Conservation (phyloP, 2,888 invertebrate species). For the Cosmia trapezina region DNA sequence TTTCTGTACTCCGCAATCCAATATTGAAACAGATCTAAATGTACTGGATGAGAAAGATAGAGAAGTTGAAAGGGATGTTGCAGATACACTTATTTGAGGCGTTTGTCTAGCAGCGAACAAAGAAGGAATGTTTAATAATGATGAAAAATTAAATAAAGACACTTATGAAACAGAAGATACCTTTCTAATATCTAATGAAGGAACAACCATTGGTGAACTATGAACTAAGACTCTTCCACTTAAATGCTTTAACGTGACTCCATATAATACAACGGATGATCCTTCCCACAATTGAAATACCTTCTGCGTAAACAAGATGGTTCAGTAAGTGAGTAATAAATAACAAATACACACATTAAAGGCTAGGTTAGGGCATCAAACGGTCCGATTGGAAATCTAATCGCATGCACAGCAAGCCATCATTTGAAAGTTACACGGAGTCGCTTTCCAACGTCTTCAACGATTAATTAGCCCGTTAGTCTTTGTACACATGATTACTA, state of each 20-base stretch:
- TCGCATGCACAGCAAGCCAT: constrained; percentile 67
- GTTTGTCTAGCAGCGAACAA: background rate
- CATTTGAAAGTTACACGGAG: constrained; percentile 72
- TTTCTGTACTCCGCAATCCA: constrained; percentile 9
- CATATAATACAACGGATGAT: background rate
- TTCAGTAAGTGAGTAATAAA: constrained; percentile 47
- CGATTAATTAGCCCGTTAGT: constrained; percentile 74
- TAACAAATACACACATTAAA: constrained; percentile 52
- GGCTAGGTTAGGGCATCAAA: constrained; percentile 60
- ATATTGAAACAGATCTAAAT: background rate
- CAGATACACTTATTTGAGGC: background rate
- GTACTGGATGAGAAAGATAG: background rate
- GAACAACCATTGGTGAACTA: background rate
- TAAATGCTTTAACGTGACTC: background rate
- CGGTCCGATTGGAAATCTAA: constrained; percentile 73
- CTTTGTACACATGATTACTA: constrained; percentile 65
- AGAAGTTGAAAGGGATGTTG: background rate
- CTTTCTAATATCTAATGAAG: background rate
- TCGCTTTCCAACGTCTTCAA: constrained; percentile 72
- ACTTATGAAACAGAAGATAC: background rate
- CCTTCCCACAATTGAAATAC: constrained; percentile 36
- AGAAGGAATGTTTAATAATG: background rate
- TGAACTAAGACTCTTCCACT: constrained; percentile 2
- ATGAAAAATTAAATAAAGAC: background rate
- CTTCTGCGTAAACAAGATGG: constrained; percentile 34